These are phyloP conservation scores for Liasis olivaceus DNA, from an alignment of 2,797 vertebrate species.

Conservation along the genomic window DNA sequence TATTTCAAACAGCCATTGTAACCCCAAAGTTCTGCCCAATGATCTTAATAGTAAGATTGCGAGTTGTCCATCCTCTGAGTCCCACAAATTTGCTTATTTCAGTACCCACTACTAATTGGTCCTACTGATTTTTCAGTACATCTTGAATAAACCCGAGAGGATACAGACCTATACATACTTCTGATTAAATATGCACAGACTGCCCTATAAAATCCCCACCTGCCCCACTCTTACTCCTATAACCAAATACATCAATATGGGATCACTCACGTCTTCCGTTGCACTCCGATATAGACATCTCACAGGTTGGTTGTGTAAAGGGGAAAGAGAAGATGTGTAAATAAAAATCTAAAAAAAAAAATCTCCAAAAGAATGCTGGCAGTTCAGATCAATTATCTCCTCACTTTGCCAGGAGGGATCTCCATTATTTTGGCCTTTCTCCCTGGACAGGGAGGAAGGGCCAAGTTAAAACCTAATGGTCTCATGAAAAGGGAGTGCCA, in stretches of 20 bases:
- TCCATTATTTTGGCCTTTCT: conserved; percentile 20
- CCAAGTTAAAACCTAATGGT: not conserved
- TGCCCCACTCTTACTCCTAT: not conserved
- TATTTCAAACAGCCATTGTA: not conserved
- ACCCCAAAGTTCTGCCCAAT: not conserved
- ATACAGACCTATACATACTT: not conserved
- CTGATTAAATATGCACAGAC: not conserved
- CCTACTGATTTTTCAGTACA: not conserved
- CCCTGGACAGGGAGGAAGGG: not conserved
- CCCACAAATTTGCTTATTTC: conserved; percentile 3
- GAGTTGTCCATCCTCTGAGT: not conserved
- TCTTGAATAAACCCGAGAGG: not conserved
- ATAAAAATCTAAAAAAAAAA: too few species aligned
- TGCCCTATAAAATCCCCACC: not conserved
- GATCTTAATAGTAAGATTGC: not conserved
- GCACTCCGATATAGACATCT: conserved; percentile 26
- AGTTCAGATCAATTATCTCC: not conserved
- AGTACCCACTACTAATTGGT: not conserved
- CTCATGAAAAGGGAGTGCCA: conserved; percentile 17
- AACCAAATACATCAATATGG: not conserved
- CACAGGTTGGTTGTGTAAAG: not conserved
- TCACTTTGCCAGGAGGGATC: not conserved
- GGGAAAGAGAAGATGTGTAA: not conserved
- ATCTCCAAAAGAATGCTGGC: not conserved
- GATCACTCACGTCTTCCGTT: conserved; percentile 22